phyloP scores from a whole-genome alignment of 2,888 invertebrate genomes.

The Steinernema hermaphroditum region DNA sequence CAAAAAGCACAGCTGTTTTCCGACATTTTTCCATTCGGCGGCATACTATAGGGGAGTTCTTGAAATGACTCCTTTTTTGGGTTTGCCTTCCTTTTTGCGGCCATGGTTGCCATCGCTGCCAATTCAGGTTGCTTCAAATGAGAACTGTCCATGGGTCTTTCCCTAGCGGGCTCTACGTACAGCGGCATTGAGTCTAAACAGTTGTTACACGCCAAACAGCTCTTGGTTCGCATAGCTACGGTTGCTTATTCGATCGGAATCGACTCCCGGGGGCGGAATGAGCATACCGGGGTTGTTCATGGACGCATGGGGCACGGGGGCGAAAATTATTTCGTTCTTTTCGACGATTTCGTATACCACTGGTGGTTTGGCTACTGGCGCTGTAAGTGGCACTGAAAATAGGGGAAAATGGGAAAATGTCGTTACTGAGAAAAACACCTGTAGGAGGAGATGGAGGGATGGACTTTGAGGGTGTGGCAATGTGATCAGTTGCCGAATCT shows the following conservation, averaged over 20 bases:
- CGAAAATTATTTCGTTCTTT: constrained; percentile 23
- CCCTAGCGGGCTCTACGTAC: background rate
- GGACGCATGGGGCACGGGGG: background rate
- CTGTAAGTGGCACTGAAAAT: background rate
- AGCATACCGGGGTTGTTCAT: constrained; percentile 10
- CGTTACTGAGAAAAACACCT: background rate
- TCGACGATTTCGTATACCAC: constrained; percentile 18
- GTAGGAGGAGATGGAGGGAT: constrained; percentile 15
- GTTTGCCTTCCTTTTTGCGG: background rate
- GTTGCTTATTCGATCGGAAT: background rate
- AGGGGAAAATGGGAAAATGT: background rate
- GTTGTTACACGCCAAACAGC: background rate
- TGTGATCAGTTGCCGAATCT: background rate
- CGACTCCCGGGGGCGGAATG: background rate
- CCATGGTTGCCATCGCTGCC: background rate
- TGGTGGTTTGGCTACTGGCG: background rate
- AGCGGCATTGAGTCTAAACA: background rate
- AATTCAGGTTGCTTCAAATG: constrained; percentile 15
- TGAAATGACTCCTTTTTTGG: background rate
- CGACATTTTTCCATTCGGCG: background rate
- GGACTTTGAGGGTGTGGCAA: background rate
- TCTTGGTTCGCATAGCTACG: background rate
- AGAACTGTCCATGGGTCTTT: background rate
- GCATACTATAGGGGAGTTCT: background rate
- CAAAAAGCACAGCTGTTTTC: background rate